These are phyloP conservation scores for Schizopygopsis pylzovi DNA, from an alignment of 2,797 vertebrate genomes.

Conservation along the genomic window DNA sequence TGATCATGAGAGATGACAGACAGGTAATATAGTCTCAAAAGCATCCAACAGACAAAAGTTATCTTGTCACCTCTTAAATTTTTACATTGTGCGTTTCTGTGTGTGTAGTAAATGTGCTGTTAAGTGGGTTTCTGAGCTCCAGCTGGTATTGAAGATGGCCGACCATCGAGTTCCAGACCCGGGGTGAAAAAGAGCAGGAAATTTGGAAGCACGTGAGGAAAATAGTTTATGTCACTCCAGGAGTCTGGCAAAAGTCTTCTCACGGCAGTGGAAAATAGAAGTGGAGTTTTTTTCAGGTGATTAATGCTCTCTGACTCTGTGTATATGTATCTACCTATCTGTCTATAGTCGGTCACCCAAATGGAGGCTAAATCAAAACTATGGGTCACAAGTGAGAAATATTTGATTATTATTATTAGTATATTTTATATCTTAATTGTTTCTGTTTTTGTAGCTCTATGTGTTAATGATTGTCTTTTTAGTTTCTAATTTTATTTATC, in stretches of 20 bases:
- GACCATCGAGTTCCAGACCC: neutral
- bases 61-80: neutral
- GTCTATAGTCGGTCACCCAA: neutral
- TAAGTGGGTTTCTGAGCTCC: conserved; percentile 1
- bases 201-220: conserved; percentile 58
- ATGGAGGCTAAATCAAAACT: neutral
- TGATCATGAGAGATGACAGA: neutral
- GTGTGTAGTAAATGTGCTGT: conserved; percentile 20
- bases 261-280: conserved; percentile 62
- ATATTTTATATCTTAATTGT: neutral
- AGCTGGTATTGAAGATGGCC: conserved; percentile 30
- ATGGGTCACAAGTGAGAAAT: neutral
- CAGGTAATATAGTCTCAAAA: conserved; percentile 3
- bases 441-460: neutral
- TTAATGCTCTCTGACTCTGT: conserved; percentile 47
- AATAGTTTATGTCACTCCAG: conserved; percentile 62
- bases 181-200: conserved; percentile 23
- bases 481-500: neutral
- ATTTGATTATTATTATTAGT: neutral
- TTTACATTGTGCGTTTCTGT: neutral
- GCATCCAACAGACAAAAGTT: neutral
- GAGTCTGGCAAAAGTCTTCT: conserved; percentile 56
- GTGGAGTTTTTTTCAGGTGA: conserved; percentile 57
- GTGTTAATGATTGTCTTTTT: neutral
- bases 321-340: conserved; percentile 38